Evolutionary conservation across 2,888 invertebrate genomes (phyloP).

Genomic region (Bombylius discolor): DNA sequence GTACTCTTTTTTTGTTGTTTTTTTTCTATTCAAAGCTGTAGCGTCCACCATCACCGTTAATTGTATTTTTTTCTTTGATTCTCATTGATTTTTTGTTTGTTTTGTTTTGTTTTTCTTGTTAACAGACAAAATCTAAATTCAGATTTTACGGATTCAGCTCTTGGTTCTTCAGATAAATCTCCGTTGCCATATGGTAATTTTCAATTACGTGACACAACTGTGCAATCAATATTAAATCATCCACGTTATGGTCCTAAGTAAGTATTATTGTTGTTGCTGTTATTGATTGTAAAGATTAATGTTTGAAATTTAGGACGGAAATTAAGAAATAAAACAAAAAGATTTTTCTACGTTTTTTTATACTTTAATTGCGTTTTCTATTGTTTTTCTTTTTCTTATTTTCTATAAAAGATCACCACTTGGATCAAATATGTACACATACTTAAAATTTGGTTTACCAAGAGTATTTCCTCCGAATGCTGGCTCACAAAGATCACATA

Average conservation of each 20-base stretch:
- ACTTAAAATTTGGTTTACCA: conserved; percentile 85
- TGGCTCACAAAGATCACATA: conserved; percentile 54
- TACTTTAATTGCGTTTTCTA: background rate
- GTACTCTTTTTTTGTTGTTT: too few species aligned
- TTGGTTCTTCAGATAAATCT: conserved; percentile 85
- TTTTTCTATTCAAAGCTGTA: too few species aligned
- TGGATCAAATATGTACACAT: conserved; percentile 85
- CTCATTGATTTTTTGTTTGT: background rate
- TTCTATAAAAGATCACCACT: conserved; percentile 53
- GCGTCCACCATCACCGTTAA: too few species aligned
- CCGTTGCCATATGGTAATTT: conserved; percentile 90
- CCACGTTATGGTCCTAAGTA: conserved; percentile 83
- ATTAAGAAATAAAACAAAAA: background rate
- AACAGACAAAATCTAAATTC: conserved; percentile 85
- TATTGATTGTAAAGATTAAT: too few species aligned
- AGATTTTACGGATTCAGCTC: conserved; percentile 86
- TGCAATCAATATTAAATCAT: conserved; percentile 71
- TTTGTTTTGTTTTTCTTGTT: background rate
- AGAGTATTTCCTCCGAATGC: conserved; percentile 79
- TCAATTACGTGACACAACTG: conserved; percentile 82
- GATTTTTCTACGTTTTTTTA: background rate
- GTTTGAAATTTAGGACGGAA: too few species aligned
- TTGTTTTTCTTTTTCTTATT: background rate
- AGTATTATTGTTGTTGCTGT: conserved; percentile 26
- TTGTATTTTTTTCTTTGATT: background rate